Percentiles rank a stretch among this genome's conserved stretches.
Conservation (phyloP, 2,113 vertebrate genomes). For the Menidia beryllina region DNA sequence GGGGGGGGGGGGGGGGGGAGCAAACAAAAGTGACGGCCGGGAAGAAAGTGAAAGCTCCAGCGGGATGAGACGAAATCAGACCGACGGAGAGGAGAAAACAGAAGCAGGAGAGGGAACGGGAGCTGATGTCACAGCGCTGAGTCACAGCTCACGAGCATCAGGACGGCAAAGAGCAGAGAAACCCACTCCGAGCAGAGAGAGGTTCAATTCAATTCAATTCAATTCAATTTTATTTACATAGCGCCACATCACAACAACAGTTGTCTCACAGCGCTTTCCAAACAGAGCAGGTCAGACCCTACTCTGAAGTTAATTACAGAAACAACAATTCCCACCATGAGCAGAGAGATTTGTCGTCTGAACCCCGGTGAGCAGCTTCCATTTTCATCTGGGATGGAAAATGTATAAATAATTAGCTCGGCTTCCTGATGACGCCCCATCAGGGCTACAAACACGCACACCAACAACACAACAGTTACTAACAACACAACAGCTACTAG, state of each 20-base stretch:
- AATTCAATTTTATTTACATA: too few relatives aligned
- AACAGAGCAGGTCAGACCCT: too few relatives aligned
- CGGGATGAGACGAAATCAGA: background rate
- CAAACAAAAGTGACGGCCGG: background rate
- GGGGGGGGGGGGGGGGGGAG: background rate
- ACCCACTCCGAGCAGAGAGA: too few relatives aligned
- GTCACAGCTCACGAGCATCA: background rate
- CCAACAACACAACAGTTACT: too few relatives aligned
- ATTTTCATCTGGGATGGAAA: slow-evolving; percentile 29
- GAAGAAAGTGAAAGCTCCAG: slow-evolving; percentile 3
- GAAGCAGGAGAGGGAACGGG: slow-evolving; percentile 7
- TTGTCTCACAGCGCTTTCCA: too few relatives aligned
- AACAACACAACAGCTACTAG: too few relatives aligned
- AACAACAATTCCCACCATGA: too few relatives aligned
- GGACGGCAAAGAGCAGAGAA: background rate
- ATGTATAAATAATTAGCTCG: background rate
- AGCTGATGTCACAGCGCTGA: background rate
- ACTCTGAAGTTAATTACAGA: too few relatives aligned
- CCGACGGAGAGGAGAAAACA: background rate
- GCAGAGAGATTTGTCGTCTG: slow-evolving; percentile 46
- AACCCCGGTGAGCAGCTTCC: slow-evolving; percentile 14
- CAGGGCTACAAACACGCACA: background rate
- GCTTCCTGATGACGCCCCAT: slow-evolving; percentile 18
- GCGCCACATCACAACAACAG: too few relatives aligned
- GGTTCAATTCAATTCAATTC: too few relatives aligned